Base-by-base conservation (phyloP, 2,888 invertebrate genomes). In the Limnephilus auricula region DNA sequence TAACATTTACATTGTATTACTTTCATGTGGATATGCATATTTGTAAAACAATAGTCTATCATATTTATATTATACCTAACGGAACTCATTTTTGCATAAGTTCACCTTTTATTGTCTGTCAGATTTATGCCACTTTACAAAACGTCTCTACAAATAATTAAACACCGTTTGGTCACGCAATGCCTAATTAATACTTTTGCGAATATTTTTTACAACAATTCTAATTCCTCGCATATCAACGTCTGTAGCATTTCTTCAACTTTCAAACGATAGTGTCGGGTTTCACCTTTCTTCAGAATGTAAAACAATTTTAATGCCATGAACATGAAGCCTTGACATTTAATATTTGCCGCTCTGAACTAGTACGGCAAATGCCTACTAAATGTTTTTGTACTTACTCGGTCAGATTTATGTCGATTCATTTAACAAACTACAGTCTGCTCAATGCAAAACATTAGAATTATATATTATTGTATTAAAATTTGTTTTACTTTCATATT, bases 281-380 rank as follows among this genome's bases (percentile, higher is more conserved):
- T 82, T 32, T 82, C 82, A 82, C 82, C 82, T 82, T 34, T 82
- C 34, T 82, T 82, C 82, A 10, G 34, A 82, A 34, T 82, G 34
- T 25, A 82, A 25, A 34, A 82, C 13, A 82, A 82, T 37, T 82
- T 82, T 25, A 65, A 65, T 65, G n/a, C 82, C 18, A 82, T 34
- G 34, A 82, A 82, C 34, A 15, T 25, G 34, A 82, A 82, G 82
- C 82, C 82, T 82, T 82, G 82, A 82, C 31, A 82, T 82, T 82
- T 32, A 82, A 82, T 37, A 82, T 82, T 82, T 31, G 82, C 82
- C 82, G 37, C 34, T 82, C 82, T 82, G 37, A 82, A 25, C n/a
- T 65, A 65, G 65, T 25, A 65, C 65, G 9, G 65, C 31, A 82
- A 32, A 32, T 82, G 15, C 45, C 45, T 45, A 82, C 82, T 34